Evolutionary conservation across 2,113 vertebrate species (phyloP).

Genomic region (Elgaria multicarinata): DNA sequence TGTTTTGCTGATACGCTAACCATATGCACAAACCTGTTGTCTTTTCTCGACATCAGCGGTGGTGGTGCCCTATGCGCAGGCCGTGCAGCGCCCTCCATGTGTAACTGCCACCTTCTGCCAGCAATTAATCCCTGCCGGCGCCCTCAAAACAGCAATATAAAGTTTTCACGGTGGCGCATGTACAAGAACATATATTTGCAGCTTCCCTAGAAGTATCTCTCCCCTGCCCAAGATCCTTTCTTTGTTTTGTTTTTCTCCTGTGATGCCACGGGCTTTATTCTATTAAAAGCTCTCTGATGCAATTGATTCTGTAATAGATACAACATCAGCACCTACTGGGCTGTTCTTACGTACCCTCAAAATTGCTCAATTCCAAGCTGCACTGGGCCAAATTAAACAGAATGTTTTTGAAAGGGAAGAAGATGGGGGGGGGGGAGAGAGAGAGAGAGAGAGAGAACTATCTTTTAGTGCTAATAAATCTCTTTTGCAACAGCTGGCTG

Average conservation of each 20-base stretch:
- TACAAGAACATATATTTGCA: fast-evolving
- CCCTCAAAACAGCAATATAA: background rate
- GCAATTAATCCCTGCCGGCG: too few species aligned
- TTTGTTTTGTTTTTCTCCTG: background rate
- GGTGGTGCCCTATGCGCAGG: too few species aligned
- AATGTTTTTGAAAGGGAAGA: background rate
- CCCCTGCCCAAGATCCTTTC: constrained; percentile 12
- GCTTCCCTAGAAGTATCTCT: background rate
- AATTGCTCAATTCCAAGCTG: background rate
- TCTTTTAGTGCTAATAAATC: constrained; percentile 13
- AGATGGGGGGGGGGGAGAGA: background rate
- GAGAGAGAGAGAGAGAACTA: too few species aligned
- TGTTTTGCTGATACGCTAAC: background rate
- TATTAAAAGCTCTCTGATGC: background rate
- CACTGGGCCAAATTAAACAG: background rate
- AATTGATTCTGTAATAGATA: background rate
- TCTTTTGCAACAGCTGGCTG: constrained; percentile 29
- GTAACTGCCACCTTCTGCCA: too few species aligned
- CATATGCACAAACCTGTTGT: background rate
- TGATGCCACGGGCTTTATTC: background rate
- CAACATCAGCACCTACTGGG: background rate
- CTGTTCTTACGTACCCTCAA: background rate
- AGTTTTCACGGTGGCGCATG: background rate
- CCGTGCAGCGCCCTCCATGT: too few species aligned
- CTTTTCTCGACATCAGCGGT: too few species aligned